Base-by-base conservation (phyloP, 2,888 invertebrate genomes). In the Apamea monoglypha region DNA sequence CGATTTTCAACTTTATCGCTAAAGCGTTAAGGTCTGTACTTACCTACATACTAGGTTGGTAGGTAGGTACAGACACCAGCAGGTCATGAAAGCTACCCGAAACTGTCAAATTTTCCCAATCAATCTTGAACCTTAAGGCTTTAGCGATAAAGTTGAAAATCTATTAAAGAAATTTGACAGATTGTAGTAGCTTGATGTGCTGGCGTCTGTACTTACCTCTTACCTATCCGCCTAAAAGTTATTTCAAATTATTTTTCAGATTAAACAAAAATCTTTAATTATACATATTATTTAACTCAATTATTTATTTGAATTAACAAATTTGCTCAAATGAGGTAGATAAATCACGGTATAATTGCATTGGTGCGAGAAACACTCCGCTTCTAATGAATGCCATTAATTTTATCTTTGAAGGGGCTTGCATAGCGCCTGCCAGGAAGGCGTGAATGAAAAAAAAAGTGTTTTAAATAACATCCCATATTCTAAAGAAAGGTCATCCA, bases 321-420 rank as follows among this genome's bases (percentile, higher is more conserved):
- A 89, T 86, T 86, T 87, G 87, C 86, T 76, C 74, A 73, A 88
- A 88, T 92, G 92, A 92, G 88, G 91, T 90, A 90, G 90, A 92
- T 92, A 92, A 92, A 92, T 92, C 85, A 91, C 83, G 63, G 69
- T 84, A 83, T 92, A 92, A 92, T 92, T 92, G 88, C 90, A 84
- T 80, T 80, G 78, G 73, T 80, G 76, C 80, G 75, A 81, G 80
- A 79, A 79, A 76, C 82, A 78, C 74, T 81, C 78, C 72, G 74
- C 80, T 80, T 84, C 82, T 91, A 92, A 92, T 91, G 88, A 89
- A 81, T 61, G 76, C 78, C 89, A 91, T 91, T 92, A 89, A 91
- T 92, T 90, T 90, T 84, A 78, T 88, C 85, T 90, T 90, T 90
- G 89, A 87, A 87, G 74, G 82, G 90, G 77, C 86, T 81, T 71